These are phyloP conservation scores for Brachypodius melanocephalos DNA, from an alignment of 2,113 vertebrate species.

Conservation along the genomic window DNA sequence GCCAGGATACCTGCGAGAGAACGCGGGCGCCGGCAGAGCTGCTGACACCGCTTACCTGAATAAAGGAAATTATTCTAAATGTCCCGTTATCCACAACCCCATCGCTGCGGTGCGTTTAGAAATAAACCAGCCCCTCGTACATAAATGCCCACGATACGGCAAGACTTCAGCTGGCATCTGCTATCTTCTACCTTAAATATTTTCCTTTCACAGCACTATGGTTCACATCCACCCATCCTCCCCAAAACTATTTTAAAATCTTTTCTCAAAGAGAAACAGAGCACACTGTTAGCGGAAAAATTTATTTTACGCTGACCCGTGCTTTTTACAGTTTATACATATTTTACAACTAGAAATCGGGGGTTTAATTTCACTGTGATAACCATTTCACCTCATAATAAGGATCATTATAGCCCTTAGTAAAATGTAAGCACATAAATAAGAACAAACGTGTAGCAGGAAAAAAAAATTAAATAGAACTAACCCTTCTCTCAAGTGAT, in stretches of 20 bases:
- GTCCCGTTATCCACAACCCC: neutral
- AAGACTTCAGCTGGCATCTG: too few species aligned
- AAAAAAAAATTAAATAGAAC: neutral
- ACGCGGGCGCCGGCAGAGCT: neutral
- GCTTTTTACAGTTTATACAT: slow-evolving; percentile 61
- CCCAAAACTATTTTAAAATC: neutral
- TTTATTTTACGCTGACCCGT: slow-evolving; percentile 64
- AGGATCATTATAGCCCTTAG: slow-evolving; percentile 57
- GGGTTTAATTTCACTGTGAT: neutral
- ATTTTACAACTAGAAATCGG: slow-evolving; percentile 54
- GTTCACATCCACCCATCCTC: accelerated
- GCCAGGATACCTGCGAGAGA: neutral
- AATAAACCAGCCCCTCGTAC: neutral
- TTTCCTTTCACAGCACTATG: neutral
- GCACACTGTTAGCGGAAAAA: slow-evolving; percentile 31
- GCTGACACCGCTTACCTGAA: neutral
- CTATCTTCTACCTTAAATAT: too few species aligned
- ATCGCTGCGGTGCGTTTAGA: neutral
- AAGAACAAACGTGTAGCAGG: neutral
- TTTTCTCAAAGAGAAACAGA: neutral
- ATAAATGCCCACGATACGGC: accelerated
- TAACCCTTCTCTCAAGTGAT: neutral
- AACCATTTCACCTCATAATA: neutral
- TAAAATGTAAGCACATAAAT: neutral
- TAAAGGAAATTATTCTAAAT: neutral